Percentiles rank a stretch among this genome's conserved stretches.
Conservation (phyloP, 2,888 invertebrate species). For the Ceratothoa steindachneri region DNA sequence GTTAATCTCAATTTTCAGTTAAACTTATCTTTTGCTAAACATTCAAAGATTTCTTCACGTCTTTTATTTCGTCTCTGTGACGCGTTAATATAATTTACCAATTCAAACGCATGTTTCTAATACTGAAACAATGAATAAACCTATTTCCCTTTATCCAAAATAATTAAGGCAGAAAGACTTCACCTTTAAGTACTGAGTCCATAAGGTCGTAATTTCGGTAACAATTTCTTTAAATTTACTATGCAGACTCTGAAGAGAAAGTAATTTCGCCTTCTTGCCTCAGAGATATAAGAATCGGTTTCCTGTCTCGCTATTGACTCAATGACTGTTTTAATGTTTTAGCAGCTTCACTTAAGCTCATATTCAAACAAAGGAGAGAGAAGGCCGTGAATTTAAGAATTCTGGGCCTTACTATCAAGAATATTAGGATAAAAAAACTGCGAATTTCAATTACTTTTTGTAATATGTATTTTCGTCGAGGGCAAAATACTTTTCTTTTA, state of each 20-base stretch:
- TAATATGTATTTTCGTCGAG: too few relatives aligned
- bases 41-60: too few relatives aligned
- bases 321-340: slow-evolving; percentile 9
- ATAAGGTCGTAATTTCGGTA: neutral
- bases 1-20: too few relatives aligned
- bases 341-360: slow-evolving; percentile 15
- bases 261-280: neutral
- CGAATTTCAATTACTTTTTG: too few relatives aligned
- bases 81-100: neutral
- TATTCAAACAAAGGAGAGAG: neutral
- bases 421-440: neutral
- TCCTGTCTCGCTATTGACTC: neutral
- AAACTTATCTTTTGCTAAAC: too few relatives aligned
- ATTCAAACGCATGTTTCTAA: neutral
- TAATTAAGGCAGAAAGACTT: neutral
- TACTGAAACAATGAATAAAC: slow-evolving; percentile 6
- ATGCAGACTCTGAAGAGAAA: neutral
- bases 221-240: neutral
- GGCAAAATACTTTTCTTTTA: too few relatives aligned
- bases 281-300: neutral
- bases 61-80: neutral
- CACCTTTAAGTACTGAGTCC: neutral
- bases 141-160: neutral
- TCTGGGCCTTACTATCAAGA: neutral
- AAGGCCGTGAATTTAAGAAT: slow-evolving; percentile 13